phyloP scores from a whole-genome alignment of 2,888 invertebrate genomes.

The Coelogynopora nodosa region DNA sequence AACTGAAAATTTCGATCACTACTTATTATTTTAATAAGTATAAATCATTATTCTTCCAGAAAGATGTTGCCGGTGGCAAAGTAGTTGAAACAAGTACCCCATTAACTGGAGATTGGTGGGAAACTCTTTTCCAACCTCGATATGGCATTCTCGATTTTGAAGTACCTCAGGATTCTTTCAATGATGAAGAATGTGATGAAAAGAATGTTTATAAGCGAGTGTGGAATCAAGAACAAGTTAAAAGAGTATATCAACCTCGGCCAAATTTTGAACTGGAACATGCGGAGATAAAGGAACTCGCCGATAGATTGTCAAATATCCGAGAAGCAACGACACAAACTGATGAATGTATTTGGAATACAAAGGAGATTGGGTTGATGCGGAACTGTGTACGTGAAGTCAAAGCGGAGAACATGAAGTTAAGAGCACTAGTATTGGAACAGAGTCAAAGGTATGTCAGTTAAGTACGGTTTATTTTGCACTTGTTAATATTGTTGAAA shows the following conservation, averaged over 20 bases:
- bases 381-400: slow-evolving; percentile 17
- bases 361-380: slow-evolving; percentile 9
- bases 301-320: background rate
- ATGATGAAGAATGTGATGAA: background rate
- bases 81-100: background rate
- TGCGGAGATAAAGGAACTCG: background rate
- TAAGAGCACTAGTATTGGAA: background rate
- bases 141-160: background rate
- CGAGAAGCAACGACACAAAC: slow-evolving; percentile 31
- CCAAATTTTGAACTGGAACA: background rate
- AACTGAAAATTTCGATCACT: too few species aligned
- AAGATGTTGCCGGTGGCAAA: background rate
- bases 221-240: background rate
- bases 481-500: too few species aligned
- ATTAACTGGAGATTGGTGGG: slow-evolving; percentile 29
- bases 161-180: background rate
- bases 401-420: background rate
- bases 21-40: too few species aligned
- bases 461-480: background rate
- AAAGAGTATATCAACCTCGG: background rate
- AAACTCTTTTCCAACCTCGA: slow-evolving; percentile 21
- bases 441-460: background rate
- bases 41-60: background rate
- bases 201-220: background rate
- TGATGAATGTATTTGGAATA: slow-evolving; percentile 37